phyloP scores from a whole-genome alignment of 2,113 vertebrate genomes.

The Strix aluco region DNA sequence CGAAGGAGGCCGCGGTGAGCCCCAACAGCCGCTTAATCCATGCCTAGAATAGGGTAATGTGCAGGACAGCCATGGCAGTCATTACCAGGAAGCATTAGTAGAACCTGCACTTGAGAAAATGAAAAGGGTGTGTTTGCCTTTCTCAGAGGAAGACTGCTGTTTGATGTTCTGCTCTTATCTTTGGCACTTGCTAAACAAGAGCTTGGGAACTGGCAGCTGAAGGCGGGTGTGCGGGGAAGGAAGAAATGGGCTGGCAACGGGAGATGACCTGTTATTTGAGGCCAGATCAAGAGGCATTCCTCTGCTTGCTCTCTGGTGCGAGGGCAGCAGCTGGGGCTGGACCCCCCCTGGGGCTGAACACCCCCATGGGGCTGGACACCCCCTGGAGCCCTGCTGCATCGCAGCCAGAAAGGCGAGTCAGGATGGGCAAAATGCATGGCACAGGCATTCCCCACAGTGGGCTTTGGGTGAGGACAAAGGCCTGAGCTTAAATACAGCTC shows the following conservation, averaged over 20 bases:
- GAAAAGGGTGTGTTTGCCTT: neutral
- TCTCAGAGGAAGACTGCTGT: neutral
- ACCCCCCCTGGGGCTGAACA: too few relatives aligned
- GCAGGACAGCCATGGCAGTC: neutral
- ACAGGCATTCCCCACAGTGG: neutral
- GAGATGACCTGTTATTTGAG: neutral
- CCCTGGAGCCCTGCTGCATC: neutral
- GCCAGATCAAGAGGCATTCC: neutral
- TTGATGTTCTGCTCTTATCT: constrained; percentile 33
- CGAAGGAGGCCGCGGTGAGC: fast-evolving
- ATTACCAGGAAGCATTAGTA: constrained; percentile 12
- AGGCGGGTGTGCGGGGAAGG: neutral
- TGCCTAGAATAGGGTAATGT: neutral
- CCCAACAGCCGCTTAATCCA: fast-evolving
- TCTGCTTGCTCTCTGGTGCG: fast-evolving
- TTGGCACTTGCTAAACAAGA: neutral
- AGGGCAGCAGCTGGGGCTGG: neutral
- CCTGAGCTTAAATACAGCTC: neutral
- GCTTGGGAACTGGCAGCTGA: neutral
- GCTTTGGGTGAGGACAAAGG: neutral
- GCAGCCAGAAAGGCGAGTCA: fast-evolving
- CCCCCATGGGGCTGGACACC: too few relatives aligned
- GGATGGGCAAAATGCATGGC: neutral
- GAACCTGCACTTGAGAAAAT: neutral
- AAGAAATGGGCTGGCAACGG: fast-evolving